Conservation (phyloP, 2,113 vertebrate genomes). For the Onychorhynchus coronatus region DNA sequence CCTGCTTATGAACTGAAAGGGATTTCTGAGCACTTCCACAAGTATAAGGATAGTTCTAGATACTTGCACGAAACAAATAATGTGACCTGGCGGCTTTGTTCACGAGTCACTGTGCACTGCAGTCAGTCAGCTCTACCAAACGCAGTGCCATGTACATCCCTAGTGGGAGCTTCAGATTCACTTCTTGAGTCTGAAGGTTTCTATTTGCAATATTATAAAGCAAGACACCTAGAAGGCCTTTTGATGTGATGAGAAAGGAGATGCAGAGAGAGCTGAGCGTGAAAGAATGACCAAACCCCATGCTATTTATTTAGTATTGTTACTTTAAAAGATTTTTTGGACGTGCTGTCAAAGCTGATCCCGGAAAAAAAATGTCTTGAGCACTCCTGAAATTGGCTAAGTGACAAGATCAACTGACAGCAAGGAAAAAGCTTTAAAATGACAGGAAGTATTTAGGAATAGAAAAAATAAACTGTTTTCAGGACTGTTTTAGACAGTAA, state of each 20-base stretch:
- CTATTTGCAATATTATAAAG: neutral
- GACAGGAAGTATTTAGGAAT: neutral
- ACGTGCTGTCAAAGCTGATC: conserved; percentile 36
- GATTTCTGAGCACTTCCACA: neutral
- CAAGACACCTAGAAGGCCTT: neutral
- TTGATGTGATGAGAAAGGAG: conserved; percentile 20
- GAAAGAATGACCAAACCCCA: neutral
- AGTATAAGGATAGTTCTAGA: neutral
- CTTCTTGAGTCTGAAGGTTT: neutral
- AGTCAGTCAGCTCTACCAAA: neutral
- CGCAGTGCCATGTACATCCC: neutral
- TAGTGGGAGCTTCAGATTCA: neutral
- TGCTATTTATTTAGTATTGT: neutral
- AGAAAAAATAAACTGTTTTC: neutral
- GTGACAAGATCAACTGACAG: neutral
- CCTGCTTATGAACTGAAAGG: neutral
- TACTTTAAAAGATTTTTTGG: conserved; percentile 14
- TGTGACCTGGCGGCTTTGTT: neutral
- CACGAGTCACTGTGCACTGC: neutral
- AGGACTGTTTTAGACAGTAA: neutral
- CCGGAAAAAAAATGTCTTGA: neutral
- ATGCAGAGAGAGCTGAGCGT: neutral
- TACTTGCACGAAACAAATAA: neutral
- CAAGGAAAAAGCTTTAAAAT: neutral
- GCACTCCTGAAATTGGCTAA: neutral